Percentiles rank a stretch among this genome's conserved stretches.
phyloP scores from a whole-genome alignment of 1,140 invertebrate genomes.

The Anastrepha obliqua region DNA sequence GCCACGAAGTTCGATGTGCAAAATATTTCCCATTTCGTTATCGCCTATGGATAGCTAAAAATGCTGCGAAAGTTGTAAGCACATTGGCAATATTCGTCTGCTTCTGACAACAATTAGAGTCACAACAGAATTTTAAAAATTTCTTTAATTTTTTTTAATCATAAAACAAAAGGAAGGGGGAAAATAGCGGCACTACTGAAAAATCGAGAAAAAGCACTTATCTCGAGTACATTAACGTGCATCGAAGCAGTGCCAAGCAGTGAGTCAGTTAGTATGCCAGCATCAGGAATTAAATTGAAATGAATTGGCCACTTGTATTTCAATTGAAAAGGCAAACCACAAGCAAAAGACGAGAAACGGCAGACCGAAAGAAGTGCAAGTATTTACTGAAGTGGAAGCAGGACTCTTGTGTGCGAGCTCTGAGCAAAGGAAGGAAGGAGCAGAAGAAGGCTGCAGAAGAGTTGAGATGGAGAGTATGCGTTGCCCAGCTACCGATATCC shows the following conservation, averaged over 20 bases:
- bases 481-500: slow-evolving; percentile 20
- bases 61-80: not conserved
- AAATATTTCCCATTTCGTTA: slow-evolving; percentile 20
- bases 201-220: slow-evolving; percentile 17
- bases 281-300: slow-evolving; percentile 46
- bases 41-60: slow-evolving; percentile 2
- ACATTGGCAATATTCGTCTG: not conserved
- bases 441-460: not conserved
- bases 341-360: not conserved
- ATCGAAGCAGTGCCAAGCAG: slow-evolving; percentile 20
- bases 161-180: slow-evolving; percentile 21
- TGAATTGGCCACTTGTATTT: slow-evolving; percentile 45
- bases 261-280: slow-evolving; percentile 34
- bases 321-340: slow-evolving; percentile 42
- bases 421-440: not conserved
- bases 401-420: not conserved
- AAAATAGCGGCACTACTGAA: not conserved
- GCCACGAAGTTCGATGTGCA: not conserved
- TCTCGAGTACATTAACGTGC: slow-evolving; percentile 24
- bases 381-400: slow-evolving; percentile 40
- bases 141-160: not conserved
- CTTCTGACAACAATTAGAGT: slow-evolving; percentile 25
- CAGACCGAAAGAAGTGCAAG: slow-evolving; percentile 1
- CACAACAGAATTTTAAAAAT: not conserved
- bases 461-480: too few relatives aligned